Percentiles rank a stretch among this genome's conserved stretches.
Evolutionary conservation across 2,797 vertebrate genomes (phyloP).

Genomic region (Distichodus sexfasciatus): DNA sequence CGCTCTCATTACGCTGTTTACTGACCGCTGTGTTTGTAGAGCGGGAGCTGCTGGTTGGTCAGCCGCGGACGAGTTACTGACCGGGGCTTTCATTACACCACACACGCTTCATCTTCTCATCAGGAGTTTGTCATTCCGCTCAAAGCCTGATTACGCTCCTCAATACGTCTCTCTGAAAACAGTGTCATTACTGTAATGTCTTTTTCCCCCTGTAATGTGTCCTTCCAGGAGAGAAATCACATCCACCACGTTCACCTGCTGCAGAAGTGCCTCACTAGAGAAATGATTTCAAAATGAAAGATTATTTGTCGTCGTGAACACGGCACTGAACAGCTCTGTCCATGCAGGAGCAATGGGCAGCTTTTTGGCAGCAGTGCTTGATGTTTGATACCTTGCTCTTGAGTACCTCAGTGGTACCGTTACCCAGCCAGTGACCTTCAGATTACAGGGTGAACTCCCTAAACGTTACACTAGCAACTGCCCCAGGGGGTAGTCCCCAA

Average conservation of each 20-base stretch:
- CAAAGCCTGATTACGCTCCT: conserved; percentile 33
- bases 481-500: no score
- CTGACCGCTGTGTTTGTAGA: conserved; percentile 33
- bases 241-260: conserved; percentile 56
- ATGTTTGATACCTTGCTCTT: no score
- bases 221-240: conserved; percentile 61
- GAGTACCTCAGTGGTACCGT: no score
- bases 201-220: conserved; percentile 46
- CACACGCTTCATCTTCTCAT: conserved; percentile 23
- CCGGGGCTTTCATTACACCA: conserved; percentile 25
- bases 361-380: no score
- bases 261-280: conserved; percentile 36
- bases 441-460: no score
- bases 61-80: neutral
- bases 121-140: conserved; percentile 29
- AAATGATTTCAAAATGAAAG: no score
- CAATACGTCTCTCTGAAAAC: conserved; percentile 52
- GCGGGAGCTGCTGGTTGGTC: neutral
- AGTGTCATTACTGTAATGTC: conserved; percentile 60
- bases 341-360: no score
- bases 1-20: conserved; percentile 28
- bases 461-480: no score
- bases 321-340: no score
- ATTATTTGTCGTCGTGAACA: no score
- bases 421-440: no score